Evolutionary conservation across 2,113 vertebrate species (phyloP), one percentile per base, ranked within the genome.

Genomic region (Prionailurus bengalensis): DNA sequence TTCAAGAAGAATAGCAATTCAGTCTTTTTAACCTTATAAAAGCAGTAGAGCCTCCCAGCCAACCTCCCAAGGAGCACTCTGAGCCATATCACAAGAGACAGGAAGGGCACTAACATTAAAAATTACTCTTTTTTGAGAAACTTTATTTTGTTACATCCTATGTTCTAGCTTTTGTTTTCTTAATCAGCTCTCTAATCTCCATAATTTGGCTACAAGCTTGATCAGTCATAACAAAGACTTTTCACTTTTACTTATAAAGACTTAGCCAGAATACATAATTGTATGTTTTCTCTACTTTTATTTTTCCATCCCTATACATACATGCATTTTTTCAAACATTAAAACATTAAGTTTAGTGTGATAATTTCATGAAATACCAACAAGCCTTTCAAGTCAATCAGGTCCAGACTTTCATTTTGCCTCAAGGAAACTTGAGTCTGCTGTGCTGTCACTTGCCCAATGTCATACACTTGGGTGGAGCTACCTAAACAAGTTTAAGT

Each of bases 21-120:
- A 97, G 27, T 33, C 86, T 45, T 55, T 97, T 97, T 76, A 97
- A 65, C 66, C n/a, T 95, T 95, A 42, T 96, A 71, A 92, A 96
- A 97, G 92, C 92, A 97, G 88, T 92, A 66, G 96, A 94, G 6
- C 48, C 33, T 27, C 63, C 48, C 70, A 96, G n/a, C 63, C 92
- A 95, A 13, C 63, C 31, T 82, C 81, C 66, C 61, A 58, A 88
- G 65, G 13, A 97, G 19, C 1, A 12, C 74, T 89, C 78, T 53
- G 63, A 95, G 74, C 73, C 31, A 36, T 74, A 33, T 71, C 66
- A 58, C 55, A 91, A 93, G 4, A 92, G 68, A 78, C 42, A 27
- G 36, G 55, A 97, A 88, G 92, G 68, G 16, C 71, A 85, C 73
- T 61, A 70, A 87, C 42, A 90, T 71, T 97, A 76, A 76, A 88